Evolutionary conservation across 2,888 invertebrate species (phyloP).

Genomic region (Hanleya hanleyi): DNA sequence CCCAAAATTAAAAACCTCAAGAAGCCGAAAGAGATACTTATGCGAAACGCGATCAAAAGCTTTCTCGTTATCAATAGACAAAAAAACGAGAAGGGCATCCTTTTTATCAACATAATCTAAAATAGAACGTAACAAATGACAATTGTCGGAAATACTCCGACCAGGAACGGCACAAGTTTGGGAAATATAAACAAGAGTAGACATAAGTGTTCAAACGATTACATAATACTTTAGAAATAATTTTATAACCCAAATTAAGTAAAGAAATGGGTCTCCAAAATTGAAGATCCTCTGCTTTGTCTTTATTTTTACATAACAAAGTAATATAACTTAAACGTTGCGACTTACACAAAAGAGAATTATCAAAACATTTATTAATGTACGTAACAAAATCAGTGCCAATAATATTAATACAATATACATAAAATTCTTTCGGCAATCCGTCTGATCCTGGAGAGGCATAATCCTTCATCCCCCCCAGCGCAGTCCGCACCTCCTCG

Average conservation of each 20-base stretch:
- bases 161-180: constrained; percentile 45
- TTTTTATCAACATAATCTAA: constrained; percentile 41
- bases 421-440: no score
- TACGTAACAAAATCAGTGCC: no score
- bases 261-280: background rate
- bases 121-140: constrained; percentile 36
- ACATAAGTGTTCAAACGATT: constrained; percentile 32
- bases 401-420: no score
- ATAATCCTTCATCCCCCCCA: no score
- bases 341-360: no score
- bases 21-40: constrained; percentile 35
- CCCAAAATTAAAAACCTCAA: constrained; percentile 39
- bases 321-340: no score
- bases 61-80: constrained; percentile 45
- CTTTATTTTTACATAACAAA: no score
- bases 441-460: no score
- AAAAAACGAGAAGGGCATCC: constrained; percentile 30
- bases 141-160: constrained; percentile 43
- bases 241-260: constrained; percentile 37
- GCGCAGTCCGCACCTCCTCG: no score
- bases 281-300: background rate
- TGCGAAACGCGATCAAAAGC: constrained; percentile 45
- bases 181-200: constrained; percentile 27
- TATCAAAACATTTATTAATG: no score
- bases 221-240: constrained; percentile 38